Base-by-base conservation (phyloP, 2,797 vertebrate species). In the Gila robusta region DNA sequence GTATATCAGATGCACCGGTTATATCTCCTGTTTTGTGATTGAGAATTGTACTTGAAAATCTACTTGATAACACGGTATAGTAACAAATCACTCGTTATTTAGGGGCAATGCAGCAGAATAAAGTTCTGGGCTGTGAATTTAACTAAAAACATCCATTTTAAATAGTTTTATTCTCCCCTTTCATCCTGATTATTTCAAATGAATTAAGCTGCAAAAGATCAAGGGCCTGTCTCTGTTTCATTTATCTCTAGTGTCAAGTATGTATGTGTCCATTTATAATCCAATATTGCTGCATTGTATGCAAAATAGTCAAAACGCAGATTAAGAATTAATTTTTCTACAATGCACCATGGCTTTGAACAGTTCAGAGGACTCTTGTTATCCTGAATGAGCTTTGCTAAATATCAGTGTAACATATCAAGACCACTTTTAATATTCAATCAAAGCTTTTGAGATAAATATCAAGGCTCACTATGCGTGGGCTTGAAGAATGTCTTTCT, bases 361-460 rank as follows among this genome's bases (percentile, higher is more conserved):
- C 56, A 84, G 66, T 83, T 91, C 76, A 81, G 70, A 79, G 72
- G 56, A 62, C 10, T 44, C 67, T 86, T 87, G 87, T 86, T 90
- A 78, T 82, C 85, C 66, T 12, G 56, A 76, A 85, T 49, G 79
- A 84, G 59, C 59, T 83, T 91, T 85, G 76, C 78, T 39, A 23
- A 49, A 87, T 93, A 93, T 95, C 92, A 88, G 78, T 87, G 80
- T 76, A 89, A 80, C 86, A 88, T 84, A 94, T 95, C 93, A 91
- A 85, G 89, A 73, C 74, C 91, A 91, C 90, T 94, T 93, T 94
- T 91, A 94, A 93, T 93, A 84, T 84, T 86, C 86, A 89, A 89
- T 92, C 89, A 76, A 89, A 91, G 93, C 92, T 94, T 93, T 94
- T 88, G 92, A 94, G 93, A 95, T 93, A 91, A 83, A 87, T 86